Percentiles rank a stretch among this genome's conserved stretches.
Evolutionary conservation across 2,888 invertebrate species (phyloP).

Genomic region (Leucophenga montana): DNA sequence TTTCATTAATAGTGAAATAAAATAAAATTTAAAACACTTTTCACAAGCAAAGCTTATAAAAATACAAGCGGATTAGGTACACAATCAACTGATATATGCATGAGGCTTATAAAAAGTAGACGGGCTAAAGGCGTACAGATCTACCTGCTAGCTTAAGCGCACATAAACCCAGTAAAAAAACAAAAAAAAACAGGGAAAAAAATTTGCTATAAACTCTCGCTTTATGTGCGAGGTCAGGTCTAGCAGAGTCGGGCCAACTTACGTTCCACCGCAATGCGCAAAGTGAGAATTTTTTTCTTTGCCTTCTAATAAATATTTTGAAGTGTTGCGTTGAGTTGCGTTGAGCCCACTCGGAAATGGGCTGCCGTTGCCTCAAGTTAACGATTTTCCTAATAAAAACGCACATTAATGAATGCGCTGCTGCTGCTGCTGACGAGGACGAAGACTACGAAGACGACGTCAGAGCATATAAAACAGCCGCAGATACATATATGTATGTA

Average conservation of each 20-base stretch:
- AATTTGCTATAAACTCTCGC: not conserved
- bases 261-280: constrained; percentile 3
- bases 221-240: not conserved
- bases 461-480: too few relatives aligned
- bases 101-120: not conserved
- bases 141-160: too few relatives aligned
- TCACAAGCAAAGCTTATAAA: constrained; percentile 53
- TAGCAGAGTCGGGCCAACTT: constrained; percentile 23
- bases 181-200: too few relatives aligned
- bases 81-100: not conserved
- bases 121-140: too few relatives aligned
- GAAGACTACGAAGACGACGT: constrained; percentile 5
- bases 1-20: constrained; percentile 10
- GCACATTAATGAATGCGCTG: constrained; percentile 39
- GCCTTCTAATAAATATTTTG: too few relatives aligned
- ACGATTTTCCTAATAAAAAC: constrained; percentile 53
- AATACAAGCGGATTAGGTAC: constrained; percentile 60
- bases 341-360: not conserved
- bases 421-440: too few relatives aligned
- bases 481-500: too few relatives aligned
- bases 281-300: not conserved
- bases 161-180: not conserved
- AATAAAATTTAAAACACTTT: constrained; percentile 38
- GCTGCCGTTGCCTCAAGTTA: constrained; percentile 40
- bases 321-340: not conserved